These are phyloP conservation scores for Isoperla grammatica DNA, from an alignment of 2,888 invertebrate species.

Conservation along the genomic window DNA sequence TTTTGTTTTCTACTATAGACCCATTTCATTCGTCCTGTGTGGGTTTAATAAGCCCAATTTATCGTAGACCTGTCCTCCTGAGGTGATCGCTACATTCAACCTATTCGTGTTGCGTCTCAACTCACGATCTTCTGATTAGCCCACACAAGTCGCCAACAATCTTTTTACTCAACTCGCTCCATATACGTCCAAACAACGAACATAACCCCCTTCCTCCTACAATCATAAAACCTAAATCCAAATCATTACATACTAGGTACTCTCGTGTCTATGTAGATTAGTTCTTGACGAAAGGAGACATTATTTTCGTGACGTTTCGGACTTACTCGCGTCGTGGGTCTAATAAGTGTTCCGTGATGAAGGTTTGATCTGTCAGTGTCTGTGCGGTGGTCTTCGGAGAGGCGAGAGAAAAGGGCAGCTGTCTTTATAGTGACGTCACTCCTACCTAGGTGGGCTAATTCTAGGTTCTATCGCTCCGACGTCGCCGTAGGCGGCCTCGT, in stretches of 20 bases:
- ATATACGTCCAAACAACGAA: too few relatives aligned
- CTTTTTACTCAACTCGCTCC: too few relatives aligned
- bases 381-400: not conserved
- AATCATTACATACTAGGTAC: too few relatives aligned
- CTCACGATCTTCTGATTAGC: not conserved
- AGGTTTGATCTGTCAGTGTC: not conserved
- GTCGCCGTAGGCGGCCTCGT: not conserved
- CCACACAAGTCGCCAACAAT: too few relatives aligned
- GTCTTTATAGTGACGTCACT: conserved; percentile 5
- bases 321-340: not conserved
- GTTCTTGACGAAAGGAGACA: too few relatives aligned
- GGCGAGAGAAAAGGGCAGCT: conserved; percentile 13
- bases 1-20: not conserved
- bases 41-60: conserved; percentile 13
- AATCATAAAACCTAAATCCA: too few relatives aligned
- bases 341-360: not conserved
- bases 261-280: too few relatives aligned
- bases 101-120: not conserved
- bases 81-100: too few relatives aligned
- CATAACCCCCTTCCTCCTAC: too few relatives aligned
- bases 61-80: conserved; percentile 5
- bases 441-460: conserved; percentile 2
- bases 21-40: not conserved
- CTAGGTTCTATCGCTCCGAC: not conserved
- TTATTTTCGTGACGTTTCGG: too few relatives aligned